A percentile compares a stretch with the other conserved stretches of the same genome.
These are phyloP conservation scores for Porites rus DNA, from an alignment of 92 coral and sea anemone species.

Conservation along the genomic window DNA sequence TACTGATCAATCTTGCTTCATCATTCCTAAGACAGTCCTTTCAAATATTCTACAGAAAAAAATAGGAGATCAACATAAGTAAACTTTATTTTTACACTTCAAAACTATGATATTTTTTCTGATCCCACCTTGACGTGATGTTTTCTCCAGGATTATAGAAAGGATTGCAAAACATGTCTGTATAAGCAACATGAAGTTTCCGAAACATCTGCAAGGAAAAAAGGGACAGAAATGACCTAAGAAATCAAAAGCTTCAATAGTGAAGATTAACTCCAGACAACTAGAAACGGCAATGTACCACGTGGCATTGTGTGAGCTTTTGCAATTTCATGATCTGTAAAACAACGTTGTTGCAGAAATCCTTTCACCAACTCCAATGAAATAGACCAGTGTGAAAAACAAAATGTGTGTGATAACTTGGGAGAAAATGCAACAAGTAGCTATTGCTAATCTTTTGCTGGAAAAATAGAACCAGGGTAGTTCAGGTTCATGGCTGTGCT, in stretches of 20 bases:
- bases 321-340: too few species aligned
- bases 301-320: too few species aligned
- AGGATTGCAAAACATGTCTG: conserved; percentile 99
- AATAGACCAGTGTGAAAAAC: too few species aligned
- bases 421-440: too few species aligned
- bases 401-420: too few species aligned
- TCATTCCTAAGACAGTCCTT: conserved; percentile 81
- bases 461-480: too few species aligned
- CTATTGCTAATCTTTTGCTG: too few species aligned
- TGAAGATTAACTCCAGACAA: neutral
- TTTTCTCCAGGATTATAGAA: conserved; percentile 99
- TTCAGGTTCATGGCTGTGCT: too few species aligned
- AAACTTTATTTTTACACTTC: neutral
- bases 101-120: neutral
- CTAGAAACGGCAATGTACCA: neutral
- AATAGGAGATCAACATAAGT: neutral
- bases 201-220: conserved; percentile 85
- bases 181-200: conserved; percentile 96
- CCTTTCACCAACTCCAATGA: too few species aligned
- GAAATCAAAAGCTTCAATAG: neutral
- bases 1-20: conserved; percentile 71
- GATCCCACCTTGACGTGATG: conserved; percentile 90
- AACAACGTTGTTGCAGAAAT: too few species aligned
- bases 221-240: neutral
- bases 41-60: conserved; percentile 72